These are phyloP conservation scores for Lycorma delicatula DNA, from an alignment of 1,140 invertebrate species.

Conservation along the genomic window DNA sequence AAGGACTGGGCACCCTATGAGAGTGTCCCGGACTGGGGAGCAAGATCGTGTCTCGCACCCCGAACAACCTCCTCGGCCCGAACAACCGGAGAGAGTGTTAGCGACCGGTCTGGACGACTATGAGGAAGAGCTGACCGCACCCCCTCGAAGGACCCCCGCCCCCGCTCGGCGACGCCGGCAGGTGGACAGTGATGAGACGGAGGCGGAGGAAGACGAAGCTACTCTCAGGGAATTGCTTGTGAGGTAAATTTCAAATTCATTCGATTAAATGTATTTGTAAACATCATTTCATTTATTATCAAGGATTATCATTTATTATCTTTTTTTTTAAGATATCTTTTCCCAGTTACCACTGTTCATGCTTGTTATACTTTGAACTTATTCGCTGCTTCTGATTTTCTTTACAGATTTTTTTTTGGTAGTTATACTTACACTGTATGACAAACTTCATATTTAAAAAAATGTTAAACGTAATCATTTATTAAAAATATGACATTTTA, in stretches of 20 bases:
- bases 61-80: too few species aligned
- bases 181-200: constrained; percentile 22
- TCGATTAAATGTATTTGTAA: constrained; percentile 30
- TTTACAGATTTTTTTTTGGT: neutral
- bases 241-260: constrained; percentile 56
- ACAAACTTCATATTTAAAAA: too few species aligned
- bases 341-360: neutral
- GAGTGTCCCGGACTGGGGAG: too few species aligned
- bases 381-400: neutral
- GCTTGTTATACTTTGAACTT: neutral
- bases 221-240: constrained; percentile 78
- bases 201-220: constrained; percentile 51
- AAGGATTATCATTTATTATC: neutral
- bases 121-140: constrained; percentile 9
- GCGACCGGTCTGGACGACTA: constrained; percentile 43
- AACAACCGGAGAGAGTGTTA: constrained; percentile 50
- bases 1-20: too few species aligned
- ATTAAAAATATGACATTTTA: too few species aligned
- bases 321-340: neutral
- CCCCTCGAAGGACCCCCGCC: constrained; percentile 6
- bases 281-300: neutral
- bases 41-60: too few species aligned
- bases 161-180: neutral
- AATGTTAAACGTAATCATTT: too few species aligned
- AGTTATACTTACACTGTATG: neutral